Conservation (phyloP, 1,140 invertebrate genomes). For the Neodiprion pinetum region DNA sequence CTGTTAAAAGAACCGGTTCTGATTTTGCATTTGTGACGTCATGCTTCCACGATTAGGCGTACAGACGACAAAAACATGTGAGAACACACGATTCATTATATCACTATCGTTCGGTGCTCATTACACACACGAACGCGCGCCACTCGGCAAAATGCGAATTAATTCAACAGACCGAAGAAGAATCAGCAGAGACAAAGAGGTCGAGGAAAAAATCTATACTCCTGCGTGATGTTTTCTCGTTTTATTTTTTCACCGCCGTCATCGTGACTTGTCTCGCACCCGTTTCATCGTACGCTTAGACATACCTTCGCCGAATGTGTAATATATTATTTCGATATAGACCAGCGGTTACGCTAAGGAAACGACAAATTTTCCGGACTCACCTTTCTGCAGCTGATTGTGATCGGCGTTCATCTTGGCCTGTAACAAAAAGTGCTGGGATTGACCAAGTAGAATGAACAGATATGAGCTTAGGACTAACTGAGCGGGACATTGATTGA, state of each 20-base stretch:
- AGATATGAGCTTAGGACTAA: too few species aligned
- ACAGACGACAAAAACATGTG: background rate
- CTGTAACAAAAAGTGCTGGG: constrained; percentile 64
- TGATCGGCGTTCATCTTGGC: constrained; percentile 67
- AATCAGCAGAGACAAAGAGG: too few species aligned
- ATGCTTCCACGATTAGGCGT: constrained; percentile 4
- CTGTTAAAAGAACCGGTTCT: constrained; percentile 22
- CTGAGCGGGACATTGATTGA: background rate
- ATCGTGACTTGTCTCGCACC: too few species aligned
- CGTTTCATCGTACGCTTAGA: too few species aligned
- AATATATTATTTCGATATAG: background rate
- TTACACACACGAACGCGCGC: too few species aligned
- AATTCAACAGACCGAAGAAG: too few species aligned
- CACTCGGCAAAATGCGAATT: too few species aligned
- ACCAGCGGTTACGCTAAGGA: background rate
- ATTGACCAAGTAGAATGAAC: constrained; percentile 55
- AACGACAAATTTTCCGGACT: constrained; percentile 29
- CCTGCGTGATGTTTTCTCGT: too few species aligned
- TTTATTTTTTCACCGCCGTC: too few species aligned
- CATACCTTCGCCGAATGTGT: too few species aligned
- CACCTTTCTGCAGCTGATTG: constrained; percentile 65
- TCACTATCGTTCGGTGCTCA: too few species aligned
- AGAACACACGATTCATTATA: background rate
- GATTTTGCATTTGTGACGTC: constrained; percentile 27
- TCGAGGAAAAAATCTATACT: too few species aligned